A percentile compares a stretch with the other conserved stretches of the same genome.
These are phyloP conservation scores for Tenthredo scrophulariae DNA, from an alignment of 2,888 invertebrate species.

Conservation along the genomic window DNA sequence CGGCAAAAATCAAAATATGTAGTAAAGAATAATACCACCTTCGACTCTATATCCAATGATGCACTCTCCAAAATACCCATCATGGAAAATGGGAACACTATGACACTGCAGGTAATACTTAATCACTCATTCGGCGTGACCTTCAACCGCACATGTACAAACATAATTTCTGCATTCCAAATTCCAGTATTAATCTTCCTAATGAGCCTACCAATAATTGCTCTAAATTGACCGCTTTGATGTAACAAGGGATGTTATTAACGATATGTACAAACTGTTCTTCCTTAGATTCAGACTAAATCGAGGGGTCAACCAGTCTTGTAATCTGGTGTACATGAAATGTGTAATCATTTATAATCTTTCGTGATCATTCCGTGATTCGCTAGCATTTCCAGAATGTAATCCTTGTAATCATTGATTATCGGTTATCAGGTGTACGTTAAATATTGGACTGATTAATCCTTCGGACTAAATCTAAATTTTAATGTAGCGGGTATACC, in stretches of 20 bases:
- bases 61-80: slow-evolving; percentile 6
- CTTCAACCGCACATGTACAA: neutral
- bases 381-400: too few species aligned
- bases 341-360: too few species aligned
- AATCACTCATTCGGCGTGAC: neutral
- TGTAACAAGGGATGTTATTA: slow-evolving; percentile 5
- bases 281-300: neutral
- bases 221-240: neutral
- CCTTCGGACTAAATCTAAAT: too few species aligned
- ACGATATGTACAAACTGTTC: neutral
- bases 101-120: slow-evolving; percentile 28
- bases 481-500: neutral
- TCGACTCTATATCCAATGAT: slow-evolving; percentile 17
- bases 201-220: neutral
- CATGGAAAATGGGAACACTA: slow-evolving; percentile 16
- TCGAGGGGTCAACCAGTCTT: too few species aligned
- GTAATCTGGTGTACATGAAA: too few species aligned
- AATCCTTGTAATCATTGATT: too few species aligned
- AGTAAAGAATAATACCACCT: neutral
- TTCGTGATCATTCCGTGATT: too few species aligned
- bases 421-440: too few species aligned
- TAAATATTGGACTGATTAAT: too few species aligned
- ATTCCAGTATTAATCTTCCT: neutral
- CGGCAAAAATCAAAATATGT: slow-evolving; percentile 10
- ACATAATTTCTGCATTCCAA: neutral